Percentiles rank a stretch among this genome's conserved stretches.
Conservation (phyloP, 2,113 vertebrate species). For the Gymnarchus niloticus region DNA sequence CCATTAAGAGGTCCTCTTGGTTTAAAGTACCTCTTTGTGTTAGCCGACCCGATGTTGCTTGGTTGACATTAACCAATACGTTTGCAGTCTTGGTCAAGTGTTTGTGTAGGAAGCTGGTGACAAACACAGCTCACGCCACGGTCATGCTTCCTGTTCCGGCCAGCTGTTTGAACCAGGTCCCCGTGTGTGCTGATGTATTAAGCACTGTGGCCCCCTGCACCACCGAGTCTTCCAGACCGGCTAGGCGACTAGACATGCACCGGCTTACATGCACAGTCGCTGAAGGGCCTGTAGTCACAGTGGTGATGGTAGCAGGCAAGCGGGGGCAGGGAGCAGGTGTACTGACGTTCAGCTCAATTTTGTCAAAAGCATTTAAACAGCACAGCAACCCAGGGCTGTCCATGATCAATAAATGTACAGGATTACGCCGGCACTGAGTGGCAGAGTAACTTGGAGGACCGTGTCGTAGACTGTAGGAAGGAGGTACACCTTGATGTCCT, state of each 20-base stretch:
- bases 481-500: constrained; percentile 83
- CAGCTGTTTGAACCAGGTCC: too few species aligned
- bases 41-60: too few species aligned
- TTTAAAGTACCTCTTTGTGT: too few species aligned
- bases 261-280: constrained; percentile 78
- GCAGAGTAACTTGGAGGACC: constrained; percentile 75
- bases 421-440: constrained; percentile 76
- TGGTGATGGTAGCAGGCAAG: constrained; percentile 90
- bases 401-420: constrained; percentile 72
- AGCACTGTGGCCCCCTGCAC: constrained; percentile 71
- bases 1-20: too few species aligned
- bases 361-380: constrained; percentile 88
- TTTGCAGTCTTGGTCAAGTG: too few species aligned
- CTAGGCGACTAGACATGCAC: constrained; percentile 85
- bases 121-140: constrained; percentile 76
- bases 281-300: constrained; percentile 90
- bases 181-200: too few species aligned
- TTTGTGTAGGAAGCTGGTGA: constrained; percentile 79
- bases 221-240: constrained; percentile 66
- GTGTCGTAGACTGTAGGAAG: constrained; percentile 76
- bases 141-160: constrained; percentile 63
- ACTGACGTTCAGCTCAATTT: constrained; percentile 87
- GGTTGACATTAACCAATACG: too few species aligned
- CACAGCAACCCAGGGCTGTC: constrained; percentile 66
- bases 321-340: constrained; percentile 81